A percentile compares a stretch with the other conserved stretches of the same genome.
These are phyloP conservation scores for Atherix ibis DNA, from an alignment of 2,888 invertebrate genomes.

Conservation along the genomic window DNA sequence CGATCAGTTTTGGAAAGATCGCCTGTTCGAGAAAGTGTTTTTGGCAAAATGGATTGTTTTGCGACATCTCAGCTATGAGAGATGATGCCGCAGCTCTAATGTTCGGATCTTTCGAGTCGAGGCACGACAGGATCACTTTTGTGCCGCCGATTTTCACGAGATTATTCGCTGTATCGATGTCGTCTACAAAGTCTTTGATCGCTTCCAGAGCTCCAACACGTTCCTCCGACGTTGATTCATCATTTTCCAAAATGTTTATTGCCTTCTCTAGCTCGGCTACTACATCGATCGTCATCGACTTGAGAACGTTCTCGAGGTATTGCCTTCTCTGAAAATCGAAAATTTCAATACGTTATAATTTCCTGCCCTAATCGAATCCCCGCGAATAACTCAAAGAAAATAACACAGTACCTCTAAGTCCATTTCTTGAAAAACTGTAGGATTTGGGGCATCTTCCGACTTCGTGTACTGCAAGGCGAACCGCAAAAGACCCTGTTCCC, in stretches of 20 bases:
- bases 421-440: slow-evolving; percentile 38
- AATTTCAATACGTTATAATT: too few relatives aligned
- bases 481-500: slow-evolving; percentile 49
- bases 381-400: too few relatives aligned
- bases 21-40: slow-evolving; percentile 47
- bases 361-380: too few relatives aligned
- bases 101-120: slow-evolving; percentile 42
- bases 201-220: slow-evolving; percentile 48
- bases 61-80: slow-evolving; percentile 61
- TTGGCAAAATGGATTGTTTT: slow-evolving; percentile 78
- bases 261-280: slow-evolving; percentile 47
- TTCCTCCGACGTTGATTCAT: slow-evolving; percentile 36
- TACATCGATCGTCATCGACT: slow-evolving; percentile 52
- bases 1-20: slow-evolving; percentile 45
- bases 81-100: slow-evolving; percentile 49
- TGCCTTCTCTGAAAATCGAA: slow-evolving; percentile 41
- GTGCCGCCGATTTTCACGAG: slow-evolving; percentile 76
- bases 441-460: slow-evolving; percentile 39
- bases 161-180: slow-evolving; percentile 68
- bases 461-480: slow-evolving; percentile 55
- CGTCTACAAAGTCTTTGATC: slow-evolving; percentile 52
- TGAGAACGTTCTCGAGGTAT: slow-evolving; percentile 57
- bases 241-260: slow-evolving; percentile 41
- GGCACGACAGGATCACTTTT: slow-evolving; percentile 48
- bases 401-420: slow-evolving; percentile 43